A percentile compares a stretch with the other conserved stretches of the same genome.
phyloP scores from a whole-genome alignment of 2,888 invertebrate genomes.

The Dasypolia templi region DNA sequence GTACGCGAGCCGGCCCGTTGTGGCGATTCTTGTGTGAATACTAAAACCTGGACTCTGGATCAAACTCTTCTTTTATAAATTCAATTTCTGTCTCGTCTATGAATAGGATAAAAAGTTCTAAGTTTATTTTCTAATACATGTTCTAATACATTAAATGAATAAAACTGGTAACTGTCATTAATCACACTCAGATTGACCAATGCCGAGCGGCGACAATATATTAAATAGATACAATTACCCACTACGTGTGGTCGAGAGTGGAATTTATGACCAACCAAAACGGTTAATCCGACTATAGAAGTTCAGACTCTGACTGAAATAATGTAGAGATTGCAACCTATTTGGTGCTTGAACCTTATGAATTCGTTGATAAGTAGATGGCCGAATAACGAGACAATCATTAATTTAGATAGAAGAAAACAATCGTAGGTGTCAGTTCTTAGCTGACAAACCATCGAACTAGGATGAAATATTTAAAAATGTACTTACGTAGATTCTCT shows the following conservation, averaged over 20 bases:
- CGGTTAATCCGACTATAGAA: not conserved
- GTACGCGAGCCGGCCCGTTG: not conserved
- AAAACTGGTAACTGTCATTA: constrained; percentile 4
- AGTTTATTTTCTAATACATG: not conserved
- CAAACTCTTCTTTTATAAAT: no score
- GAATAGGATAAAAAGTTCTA: no score
- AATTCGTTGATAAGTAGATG: no score
- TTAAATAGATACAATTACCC: constrained; percentile 10
- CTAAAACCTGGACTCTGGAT: not conserved
- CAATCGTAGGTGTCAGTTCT: no score
- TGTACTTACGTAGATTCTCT: no score
- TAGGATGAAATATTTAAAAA: no score
- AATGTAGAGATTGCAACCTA: no score
- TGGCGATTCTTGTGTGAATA: not conserved
- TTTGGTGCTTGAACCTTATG: no score
- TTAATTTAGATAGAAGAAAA: no score
- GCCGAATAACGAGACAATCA: no score
- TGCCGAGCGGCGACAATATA: constrained; percentile 8
- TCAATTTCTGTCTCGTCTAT: not conserved
- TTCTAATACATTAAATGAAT: not conserved
- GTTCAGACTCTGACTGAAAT: not conserved
- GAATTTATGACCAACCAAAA: constrained; percentile 7
- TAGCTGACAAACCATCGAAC: no score
- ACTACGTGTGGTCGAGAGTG: constrained; percentile 2
- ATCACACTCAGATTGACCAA: not conserved